Percentiles rank a stretch among this genome's conserved stretches.
Conservation (phyloP, 2,113 vertebrate species). For the Cyanocitta stelleri region DNA sequence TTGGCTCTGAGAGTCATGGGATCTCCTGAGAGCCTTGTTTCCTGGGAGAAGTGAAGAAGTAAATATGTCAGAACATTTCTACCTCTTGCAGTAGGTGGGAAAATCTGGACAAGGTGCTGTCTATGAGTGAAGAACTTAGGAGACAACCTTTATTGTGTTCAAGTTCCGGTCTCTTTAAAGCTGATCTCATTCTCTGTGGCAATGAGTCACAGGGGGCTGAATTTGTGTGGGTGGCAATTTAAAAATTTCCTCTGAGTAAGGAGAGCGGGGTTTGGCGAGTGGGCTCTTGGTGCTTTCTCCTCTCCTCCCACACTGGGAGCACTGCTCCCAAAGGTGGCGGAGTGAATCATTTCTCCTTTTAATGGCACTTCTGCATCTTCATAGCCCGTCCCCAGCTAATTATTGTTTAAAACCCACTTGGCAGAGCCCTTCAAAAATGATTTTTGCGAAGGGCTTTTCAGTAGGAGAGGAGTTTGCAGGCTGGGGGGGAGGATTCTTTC, state of each 20-base stretch:
- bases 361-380: neutral
- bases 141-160: neutral
- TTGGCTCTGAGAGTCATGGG: neutral
- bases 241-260: constrained; percentile 37
- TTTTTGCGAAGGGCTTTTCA: neutral
- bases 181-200: neutral
- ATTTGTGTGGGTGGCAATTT: neutral
- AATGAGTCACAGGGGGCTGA: constrained; percentile 7
- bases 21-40: neutral
- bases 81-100: neutral
- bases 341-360: neutral
- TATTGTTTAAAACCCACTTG: neutral
- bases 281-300: constrained; percentile 18
- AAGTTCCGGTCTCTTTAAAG: neutral
- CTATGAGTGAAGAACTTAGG: neutral
- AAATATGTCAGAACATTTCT: neutral
- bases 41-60: neutral
- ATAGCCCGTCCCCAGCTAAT: neutral
- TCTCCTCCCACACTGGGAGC: neutral
- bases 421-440: no score
- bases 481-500: neutral
- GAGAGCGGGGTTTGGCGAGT: neutral
- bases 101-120: neutral
- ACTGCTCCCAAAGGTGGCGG: neutral
- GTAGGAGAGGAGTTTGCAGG: neutral